phyloP scores from a whole-genome alignment of 2,888 invertebrate species.

The Drosophila hamatofila region DNA sequence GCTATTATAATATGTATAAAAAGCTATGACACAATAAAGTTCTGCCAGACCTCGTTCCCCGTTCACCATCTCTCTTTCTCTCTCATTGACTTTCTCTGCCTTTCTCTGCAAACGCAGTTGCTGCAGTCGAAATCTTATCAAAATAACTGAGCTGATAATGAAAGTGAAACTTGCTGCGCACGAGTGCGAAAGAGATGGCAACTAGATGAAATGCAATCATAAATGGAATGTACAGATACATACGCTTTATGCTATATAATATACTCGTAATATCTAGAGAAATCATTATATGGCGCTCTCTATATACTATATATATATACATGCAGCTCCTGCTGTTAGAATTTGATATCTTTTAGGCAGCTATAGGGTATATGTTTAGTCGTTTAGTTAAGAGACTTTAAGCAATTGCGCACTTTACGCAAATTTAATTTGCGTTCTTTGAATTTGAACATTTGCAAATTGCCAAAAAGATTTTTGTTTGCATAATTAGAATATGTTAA shows the following conservation, averaged over 20 bases:
- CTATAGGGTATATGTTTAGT: constrained; percentile 15
- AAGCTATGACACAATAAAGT: constrained; percentile 68
- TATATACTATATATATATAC: not conserved
- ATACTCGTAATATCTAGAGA: not conserved
- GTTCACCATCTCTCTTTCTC: not conserved
- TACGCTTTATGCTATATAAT: not conserved
- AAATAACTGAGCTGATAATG: constrained; percentile 62
- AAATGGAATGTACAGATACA: constrained; percentile 17
- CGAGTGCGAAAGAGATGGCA: constrained; percentile 25
- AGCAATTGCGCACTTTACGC: constrained; percentile 61
- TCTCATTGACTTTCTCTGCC: constrained; percentile 2
- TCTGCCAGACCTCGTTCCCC: constrained; percentile 16
- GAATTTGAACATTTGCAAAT: constrained; percentile 37
- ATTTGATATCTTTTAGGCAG: not conserved
- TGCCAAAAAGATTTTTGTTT: constrained; percentile 3
- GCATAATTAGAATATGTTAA: not conserved
- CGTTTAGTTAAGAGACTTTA: not conserved
- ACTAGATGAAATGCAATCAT: constrained; percentile 35
- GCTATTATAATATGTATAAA: constrained; percentile 38
- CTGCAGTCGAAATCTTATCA: constrained; percentile 70
- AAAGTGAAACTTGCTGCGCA: constrained; percentile 50
- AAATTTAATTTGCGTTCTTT: constrained; percentile 37
- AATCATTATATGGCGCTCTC: not conserved
- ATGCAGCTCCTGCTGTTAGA: not conserved
- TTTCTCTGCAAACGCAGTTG: constrained; percentile 58